phyloP scores from a whole-genome alignment of 1,140 invertebrate genomes.

The Saccostrea echinata region DNA sequence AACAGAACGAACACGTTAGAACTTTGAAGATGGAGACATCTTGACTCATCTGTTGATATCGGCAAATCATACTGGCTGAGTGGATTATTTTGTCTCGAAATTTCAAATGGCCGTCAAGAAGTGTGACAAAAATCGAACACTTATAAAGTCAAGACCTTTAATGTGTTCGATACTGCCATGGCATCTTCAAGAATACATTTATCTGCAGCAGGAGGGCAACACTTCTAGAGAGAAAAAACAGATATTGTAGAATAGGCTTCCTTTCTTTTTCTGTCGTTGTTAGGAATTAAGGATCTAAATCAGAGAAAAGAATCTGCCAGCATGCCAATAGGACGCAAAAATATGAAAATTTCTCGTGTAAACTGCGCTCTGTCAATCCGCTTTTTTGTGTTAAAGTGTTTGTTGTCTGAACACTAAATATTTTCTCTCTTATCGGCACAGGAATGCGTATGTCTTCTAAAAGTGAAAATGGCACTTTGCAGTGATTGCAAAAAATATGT shows the following conservation, averaged over 20 bases:
- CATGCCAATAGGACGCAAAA: neutral
- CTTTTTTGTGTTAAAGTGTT: neutral
- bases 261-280: neutral
- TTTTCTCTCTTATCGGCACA: neutral
- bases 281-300: neutral
- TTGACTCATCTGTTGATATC: neutral
- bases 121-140: neutral
- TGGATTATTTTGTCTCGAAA: neutral
- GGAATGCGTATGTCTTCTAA: neutral
- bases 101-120: neutral
- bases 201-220: neutral
- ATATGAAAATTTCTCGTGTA: neutral
- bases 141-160: neutral
- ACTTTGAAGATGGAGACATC: conserved; percentile 25
- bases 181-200: neutral
- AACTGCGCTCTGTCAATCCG: neutral
- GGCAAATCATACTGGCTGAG: neutral
- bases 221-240: neutral
- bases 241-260: neutral
- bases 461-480: conserved; percentile 32
- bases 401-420: neutral
- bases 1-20: neutral
- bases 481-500: neutral
- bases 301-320: neutral
- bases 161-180: neutral